Base-by-base conservation (phyloP, 2,888 invertebrate genomes). In the Lobophora halterata region DNA sequence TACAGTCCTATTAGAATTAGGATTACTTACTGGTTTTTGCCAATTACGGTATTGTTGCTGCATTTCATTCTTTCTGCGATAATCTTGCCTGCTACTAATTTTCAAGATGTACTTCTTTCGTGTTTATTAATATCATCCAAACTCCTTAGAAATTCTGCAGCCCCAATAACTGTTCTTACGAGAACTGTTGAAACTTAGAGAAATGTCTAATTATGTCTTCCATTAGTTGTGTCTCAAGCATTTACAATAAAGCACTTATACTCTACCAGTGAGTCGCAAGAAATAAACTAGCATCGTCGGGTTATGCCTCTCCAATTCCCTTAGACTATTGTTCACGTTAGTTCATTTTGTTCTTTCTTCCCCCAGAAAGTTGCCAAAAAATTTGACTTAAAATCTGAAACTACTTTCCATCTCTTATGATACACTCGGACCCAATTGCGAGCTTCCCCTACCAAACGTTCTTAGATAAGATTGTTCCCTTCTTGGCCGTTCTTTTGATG, bases 281-380 rank as follows among this genome's bases (percentile, higher is more conserved):
- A 34, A 40, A 19, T 34, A 20, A 1, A 1, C 7, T 1, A 34
- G 5, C 40, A 34, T 40, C 2, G 20, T 16, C 3, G 5, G 9
- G 4, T 11, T 7, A 3, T 21, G 14, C 1, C 1, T 18, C 4
- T 1, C 28, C 28, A 40, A 1, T 1, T 11, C 1, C 24, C 19
- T 0, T 25, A 19, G 0, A 16, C 19, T 6, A 37, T 37, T 1
- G 7, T 12, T 2, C 36, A 11, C 1, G 29, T 1, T n/a, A 37
- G n/a, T 5, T 19, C 25, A 14, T 19, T 29, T 21, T 29, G 29
- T 4, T 34, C 33, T 2, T 10, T 24, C 1, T 40, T 25, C 1
- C 29, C 34, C 30, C 29, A 40, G 12, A 8, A 34, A 0, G 34
- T 25, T 1, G 23, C 29, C 5, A 40, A n/a, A 8, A 40, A 34